Percentiles rank a stretch among this genome's conserved stretches.
phyloP scores from a whole-genome alignment of 2,888 invertebrate genomes.

The Drosophila pseudotakahashii region DNA sequence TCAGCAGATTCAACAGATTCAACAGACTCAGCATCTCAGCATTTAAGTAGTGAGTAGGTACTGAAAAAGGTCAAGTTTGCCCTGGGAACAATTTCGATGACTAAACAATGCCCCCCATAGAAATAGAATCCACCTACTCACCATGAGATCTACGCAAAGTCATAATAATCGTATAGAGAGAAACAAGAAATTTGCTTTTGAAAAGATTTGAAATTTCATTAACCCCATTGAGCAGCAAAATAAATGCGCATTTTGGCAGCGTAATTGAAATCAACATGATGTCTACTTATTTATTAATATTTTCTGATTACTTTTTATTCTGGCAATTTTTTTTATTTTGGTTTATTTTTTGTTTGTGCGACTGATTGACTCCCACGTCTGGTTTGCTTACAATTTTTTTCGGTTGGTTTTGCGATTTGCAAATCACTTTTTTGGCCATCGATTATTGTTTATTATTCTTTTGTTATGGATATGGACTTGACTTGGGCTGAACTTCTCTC shows the following conservation, averaged over 20 bases:
- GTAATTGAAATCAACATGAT: conserved; percentile 77
- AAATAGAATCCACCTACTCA: conserved; percentile 41
- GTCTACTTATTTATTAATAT: conserved; percentile 68
- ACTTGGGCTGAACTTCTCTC: conserved; percentile 36
- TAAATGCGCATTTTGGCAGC: conserved; percentile 53
- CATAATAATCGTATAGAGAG: not conserved
- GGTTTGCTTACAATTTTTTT: conserved; percentile 54
- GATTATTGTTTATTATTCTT: conserved; percentile 68
- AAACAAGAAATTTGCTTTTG: not conserved
- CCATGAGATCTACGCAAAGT: conserved; percentile 25
- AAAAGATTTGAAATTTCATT: conserved; percentile 64
- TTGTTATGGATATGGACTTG: conserved; percentile 59
- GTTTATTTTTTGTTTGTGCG: conserved; percentile 55
- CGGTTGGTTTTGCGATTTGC: conserved; percentile 56
- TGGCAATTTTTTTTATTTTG: not conserved
- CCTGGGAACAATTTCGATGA: conserved; percentile 32
- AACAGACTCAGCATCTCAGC: conserved; percentile 14
- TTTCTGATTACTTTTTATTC: conserved; percentile 27
- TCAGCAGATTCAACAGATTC: conserved; percentile 13
- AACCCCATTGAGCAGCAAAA: conserved; percentile 61
- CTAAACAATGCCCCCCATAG: conserved; percentile 37
- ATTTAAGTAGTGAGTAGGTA: not conserved
- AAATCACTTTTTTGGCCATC: conserved; percentile 64
- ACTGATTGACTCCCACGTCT: conserved; percentile 74
- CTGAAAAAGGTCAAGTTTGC: conserved; percentile 70